These are phyloP conservation scores for Drosophila villosipedis DNA, from an alignment of 2,888 invertebrate species.

Conservation along the genomic window DNA sequence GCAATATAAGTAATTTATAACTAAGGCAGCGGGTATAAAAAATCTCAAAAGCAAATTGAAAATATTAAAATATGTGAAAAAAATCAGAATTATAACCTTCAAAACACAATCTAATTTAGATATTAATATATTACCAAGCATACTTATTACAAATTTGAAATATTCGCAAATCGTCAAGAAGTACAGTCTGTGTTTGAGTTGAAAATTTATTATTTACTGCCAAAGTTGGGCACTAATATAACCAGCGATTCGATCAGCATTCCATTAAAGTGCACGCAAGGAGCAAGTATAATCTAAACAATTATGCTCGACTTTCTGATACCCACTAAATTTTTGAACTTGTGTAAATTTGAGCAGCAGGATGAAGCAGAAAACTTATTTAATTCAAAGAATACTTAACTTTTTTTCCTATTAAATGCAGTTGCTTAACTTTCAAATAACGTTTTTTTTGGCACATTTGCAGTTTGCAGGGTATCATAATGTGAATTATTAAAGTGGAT, in stretches of 20 bases:
- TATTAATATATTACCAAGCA: slow-evolving; percentile 13
- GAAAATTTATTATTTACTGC: slow-evolving; percentile 36
- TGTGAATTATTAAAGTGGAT: slow-evolving; percentile 24
- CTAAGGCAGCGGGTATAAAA: slow-evolving; percentile 53
- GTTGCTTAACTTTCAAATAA: background rate
- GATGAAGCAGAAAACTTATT: background rate
- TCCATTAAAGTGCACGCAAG: slow-evolving; percentile 35
- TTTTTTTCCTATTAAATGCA: background rate
- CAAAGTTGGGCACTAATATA: slow-evolving; percentile 41
- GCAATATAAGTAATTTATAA: slow-evolving; percentile 56
- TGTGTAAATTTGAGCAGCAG: no score
- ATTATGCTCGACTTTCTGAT: background rate
- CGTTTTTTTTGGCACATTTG: background rate
- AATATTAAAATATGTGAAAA: slow-evolving; percentile 30
- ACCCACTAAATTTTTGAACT: background rate
- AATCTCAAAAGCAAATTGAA: slow-evolving; percentile 51
- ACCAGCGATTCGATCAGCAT: slow-evolving; percentile 41
- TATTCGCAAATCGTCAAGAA: slow-evolving; percentile 13
- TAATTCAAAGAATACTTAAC: background rate
- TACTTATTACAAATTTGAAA: slow-evolving; percentile 1
- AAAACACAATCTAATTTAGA: slow-evolving; percentile 62
- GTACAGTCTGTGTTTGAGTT: background rate
- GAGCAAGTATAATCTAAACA: background rate
- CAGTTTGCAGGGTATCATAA: slow-evolving; percentile 8
- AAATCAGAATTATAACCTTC: slow-evolving; percentile 50